A percentile compares a stretch with the other conserved stretches of the same genome.
Conservation (phyloP, 2,797 vertebrate genomes). For the Brachymystax lenok region DNA sequence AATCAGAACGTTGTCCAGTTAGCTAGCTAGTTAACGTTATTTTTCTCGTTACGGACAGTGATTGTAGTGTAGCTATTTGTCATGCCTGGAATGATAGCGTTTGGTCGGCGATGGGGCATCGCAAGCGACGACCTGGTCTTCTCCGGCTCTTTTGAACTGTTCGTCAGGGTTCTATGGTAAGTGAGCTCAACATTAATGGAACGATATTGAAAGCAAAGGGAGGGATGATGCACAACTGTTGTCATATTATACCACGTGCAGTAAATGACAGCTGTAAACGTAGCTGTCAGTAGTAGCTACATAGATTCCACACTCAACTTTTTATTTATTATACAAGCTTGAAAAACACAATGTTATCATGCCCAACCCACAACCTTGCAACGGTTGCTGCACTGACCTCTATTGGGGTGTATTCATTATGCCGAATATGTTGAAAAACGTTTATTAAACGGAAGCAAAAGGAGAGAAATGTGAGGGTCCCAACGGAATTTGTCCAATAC, state of each 20-base stretch:
- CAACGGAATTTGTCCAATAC: too few species aligned
- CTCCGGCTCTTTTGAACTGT: slow-evolving; percentile 86
- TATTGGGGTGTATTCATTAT: background rate
- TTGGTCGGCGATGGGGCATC: slow-evolving; percentile 92
- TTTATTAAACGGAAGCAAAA: too few species aligned
- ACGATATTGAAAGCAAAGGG: background rate
- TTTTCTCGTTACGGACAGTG: background rate
- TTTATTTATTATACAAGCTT: background rate
- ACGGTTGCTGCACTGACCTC: background rate
- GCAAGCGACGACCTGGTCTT: slow-evolving; percentile 95
- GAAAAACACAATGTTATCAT: background rate
- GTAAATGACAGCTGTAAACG: background rate
- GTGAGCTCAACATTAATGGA: slow-evolving; percentile 40
- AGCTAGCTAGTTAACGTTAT: background rate
- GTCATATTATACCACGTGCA: background rate
- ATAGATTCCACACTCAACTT: background rate
- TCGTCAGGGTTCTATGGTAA: slow-evolving; percentile 85
- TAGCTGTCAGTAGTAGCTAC: background rate
- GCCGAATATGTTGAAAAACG: too few species aligned
- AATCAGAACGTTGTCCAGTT: background rate
- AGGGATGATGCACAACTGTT: background rate
- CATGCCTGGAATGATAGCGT: slow-evolving; percentile 90
- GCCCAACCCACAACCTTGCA: background rate
- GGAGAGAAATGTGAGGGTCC: too few species aligned
- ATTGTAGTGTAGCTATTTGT: background rate